phyloP scores from a whole-genome alignment of 1,140 invertebrate genomes.

The Arctopsyche grandis region DNA sequence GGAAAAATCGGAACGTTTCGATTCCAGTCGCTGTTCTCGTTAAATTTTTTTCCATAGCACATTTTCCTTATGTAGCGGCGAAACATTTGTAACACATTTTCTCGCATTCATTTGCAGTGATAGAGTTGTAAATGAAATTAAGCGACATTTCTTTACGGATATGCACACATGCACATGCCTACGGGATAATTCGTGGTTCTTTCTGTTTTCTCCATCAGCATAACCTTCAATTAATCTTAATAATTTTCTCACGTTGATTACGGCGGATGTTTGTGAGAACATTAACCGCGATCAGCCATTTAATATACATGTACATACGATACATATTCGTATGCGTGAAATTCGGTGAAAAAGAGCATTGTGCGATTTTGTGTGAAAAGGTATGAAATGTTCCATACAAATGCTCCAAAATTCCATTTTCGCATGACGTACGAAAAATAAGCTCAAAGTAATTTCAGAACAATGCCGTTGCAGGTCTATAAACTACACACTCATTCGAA shows the following conservation, averaged over 20 bases:
- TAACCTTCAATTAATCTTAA: neutral
- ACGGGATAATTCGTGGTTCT: too few species aligned
- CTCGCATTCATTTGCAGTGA: neutral
- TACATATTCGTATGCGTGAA: too few species aligned
- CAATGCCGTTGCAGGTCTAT: too few species aligned
- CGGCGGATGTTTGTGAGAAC: constrained; percentile 12
- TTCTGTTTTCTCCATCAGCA: neutral
- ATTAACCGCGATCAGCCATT: too few species aligned
- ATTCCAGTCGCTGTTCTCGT: neutral
- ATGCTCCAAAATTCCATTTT: constrained; percentile 16
- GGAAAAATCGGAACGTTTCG: constrained; percentile 18
- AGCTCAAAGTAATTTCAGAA: too few species aligned
- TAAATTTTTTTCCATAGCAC: neutral
- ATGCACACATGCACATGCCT: neutral
- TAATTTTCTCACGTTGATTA: neutral
- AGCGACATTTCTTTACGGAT: neutral
- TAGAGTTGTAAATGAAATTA: neutral
- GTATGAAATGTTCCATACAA: neutral
- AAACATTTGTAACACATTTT: constrained; percentile 7
- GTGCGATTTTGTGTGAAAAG: neutral
- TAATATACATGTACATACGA: too few species aligned
- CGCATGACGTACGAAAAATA: too few species aligned
- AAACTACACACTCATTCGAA: too few species aligned
- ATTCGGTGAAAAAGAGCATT: neutral
- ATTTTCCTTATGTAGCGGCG: neutral